A percentile compares a stretch with the other conserved stretches of the same genome.
These are phyloP conservation scores for Aleiodes sp. DNA, from an alignment of 1,140 invertebrate species.

Conservation along the genomic window DNA sequence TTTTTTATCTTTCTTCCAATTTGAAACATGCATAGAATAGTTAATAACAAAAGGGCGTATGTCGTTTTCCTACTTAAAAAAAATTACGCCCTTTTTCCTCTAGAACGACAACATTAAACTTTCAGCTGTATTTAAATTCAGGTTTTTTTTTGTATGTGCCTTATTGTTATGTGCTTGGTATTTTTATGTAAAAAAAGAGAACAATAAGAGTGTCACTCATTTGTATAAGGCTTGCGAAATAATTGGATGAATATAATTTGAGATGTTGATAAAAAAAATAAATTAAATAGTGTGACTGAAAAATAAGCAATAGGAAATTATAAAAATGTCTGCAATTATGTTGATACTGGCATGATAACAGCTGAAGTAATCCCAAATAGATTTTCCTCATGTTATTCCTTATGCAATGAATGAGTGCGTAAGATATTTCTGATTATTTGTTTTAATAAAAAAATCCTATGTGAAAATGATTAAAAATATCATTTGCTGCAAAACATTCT, in stretches of 20 bases:
- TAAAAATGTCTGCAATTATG: background rate
- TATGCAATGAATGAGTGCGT: background rate
- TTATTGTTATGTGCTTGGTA: conserved; percentile 46
- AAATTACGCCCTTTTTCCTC: no score
- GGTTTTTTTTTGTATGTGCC: conserved; percentile 41
- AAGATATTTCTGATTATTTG: no score
- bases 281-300: conserved; percentile 33
- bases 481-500: no score
- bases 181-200: conserved; percentile 41
- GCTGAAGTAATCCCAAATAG: background rate
- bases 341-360: background rate
- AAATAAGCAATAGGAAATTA: conserved; percentile 43
- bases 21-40: no score
- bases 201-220: conserved; percentile 47
- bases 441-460: no score
- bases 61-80: background rate
- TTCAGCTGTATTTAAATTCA: conserved; percentile 36
- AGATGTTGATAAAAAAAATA: conserved; percentile 31
- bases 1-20: no score
- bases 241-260: conserved; percentile 44
- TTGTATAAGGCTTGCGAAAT: conserved; percentile 58
- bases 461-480: no score
- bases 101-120: no score
- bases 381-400: background rate
- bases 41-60: no score